Base-by-base conservation (phyloP, 2,797 vertebrate genomes). In the Premnoplex brunnescens region DNA sequence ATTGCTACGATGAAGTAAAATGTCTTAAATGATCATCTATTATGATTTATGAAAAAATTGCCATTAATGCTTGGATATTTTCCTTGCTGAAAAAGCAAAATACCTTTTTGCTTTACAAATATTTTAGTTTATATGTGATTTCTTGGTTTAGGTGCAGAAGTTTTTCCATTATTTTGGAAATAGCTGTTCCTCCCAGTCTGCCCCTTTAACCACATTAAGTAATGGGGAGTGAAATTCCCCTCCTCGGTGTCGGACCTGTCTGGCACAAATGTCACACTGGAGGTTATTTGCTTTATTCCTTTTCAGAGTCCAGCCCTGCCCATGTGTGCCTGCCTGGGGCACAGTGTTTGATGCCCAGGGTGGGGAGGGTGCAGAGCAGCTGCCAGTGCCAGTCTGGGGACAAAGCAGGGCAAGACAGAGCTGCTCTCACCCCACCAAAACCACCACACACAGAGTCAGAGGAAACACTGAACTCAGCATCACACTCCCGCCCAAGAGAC, bases 391-490 rank as follows among this genome's bases (percentile, higher is more conserved):
- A 32, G 6, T 49, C 14, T n/a, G 48, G 28, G 49, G 13, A 26
- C 68, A 62, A 68, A 60, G n/a, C n/a, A 18, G 23, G 27, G 78
- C 36, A 82, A 32, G 73, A 4, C n/a, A 26, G 55, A 56, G 54
- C 80, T 82, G 16, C 32, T 58, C 28, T 34, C 39, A 23, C 72
- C 32, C 41, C 62, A 41, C 28, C 71, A 59, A 51, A 76, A 32
- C 20, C 80, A 71, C 14, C 34, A 12, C 2, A 0, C 1, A 2
- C 3, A 0, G 28, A 51, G 16, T 36, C 21, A 6, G 12, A 30
- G n/a, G 1, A 32, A 74, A 32, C 77, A 49, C 30, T 8, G 18
- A 39, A 20, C 74, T 81, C 78, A 34, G 48, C 9, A 15, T 60
- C 51, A 8, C 4, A 24, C 39, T 21, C 49, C 20, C 5, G 17